These are phyloP conservation scores for Tor tambroides DNA, from an alignment of 2,113 vertebrate species.

Conservation along the genomic window DNA sequence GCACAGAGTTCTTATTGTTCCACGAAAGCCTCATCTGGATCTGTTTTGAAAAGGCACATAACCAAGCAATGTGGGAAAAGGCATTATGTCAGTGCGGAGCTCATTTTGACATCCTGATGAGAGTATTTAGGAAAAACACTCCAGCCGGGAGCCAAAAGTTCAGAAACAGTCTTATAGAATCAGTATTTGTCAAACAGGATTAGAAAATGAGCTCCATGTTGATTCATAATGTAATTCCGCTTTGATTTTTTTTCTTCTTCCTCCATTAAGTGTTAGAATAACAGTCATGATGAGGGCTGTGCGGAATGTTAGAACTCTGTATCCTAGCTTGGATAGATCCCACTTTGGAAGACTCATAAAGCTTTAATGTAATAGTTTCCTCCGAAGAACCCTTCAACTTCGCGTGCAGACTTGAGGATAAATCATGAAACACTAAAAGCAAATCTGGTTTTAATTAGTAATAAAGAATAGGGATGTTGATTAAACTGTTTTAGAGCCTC, in stretches of 20 bases:
- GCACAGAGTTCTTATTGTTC: slow-evolving; percentile 56
- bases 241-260: not conserved
- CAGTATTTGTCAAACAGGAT: not conserved
- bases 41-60: not conserved
- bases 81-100: not conserved
- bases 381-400: slow-evolving; percentile 51
- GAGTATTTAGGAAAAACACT: slow-evolving; percentile 17
- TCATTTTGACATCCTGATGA: slow-evolving; percentile 17
- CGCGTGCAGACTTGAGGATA: slow-evolving; percentile 60
- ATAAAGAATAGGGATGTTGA: not conserved
- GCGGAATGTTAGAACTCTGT: slow-evolving; percentile 51
- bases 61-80: not conserved
- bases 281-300: slow-evolving; percentile 19
- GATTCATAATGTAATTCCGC: not conserved
- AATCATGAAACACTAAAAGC: not conserved
- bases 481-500: not conserved
- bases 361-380: slow-evolving; percentile 44
- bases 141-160: not conserved
- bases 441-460: not conserved
- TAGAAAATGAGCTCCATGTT: slow-evolving; percentile 24
- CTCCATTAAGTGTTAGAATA: slow-evolving; percentile 6
- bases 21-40: not conserved
- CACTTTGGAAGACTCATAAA: slow-evolving; percentile 32
- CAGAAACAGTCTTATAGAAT: slow-evolving; percentile 5
- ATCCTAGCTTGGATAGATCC: slow-evolving; percentile 18